These are phyloP conservation scores for Pristiophorus japonicus DNA, from an alignment of 2,113 vertebrate species.

Conservation along the genomic window DNA sequence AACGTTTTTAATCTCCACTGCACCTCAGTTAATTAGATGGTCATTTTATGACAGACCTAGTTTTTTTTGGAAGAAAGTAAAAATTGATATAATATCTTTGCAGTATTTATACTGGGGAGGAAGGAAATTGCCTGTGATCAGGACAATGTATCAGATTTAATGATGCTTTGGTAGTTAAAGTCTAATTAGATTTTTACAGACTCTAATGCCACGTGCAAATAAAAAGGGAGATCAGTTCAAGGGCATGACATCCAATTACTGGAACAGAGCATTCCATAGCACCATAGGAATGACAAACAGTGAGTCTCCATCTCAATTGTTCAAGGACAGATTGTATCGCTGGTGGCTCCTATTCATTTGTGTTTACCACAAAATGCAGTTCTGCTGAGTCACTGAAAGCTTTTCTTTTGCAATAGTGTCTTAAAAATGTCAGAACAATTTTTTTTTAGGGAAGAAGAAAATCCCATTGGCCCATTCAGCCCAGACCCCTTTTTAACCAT, in stretches of 20 bases:
- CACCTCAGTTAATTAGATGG: neutral
- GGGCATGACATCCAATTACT: conserved; percentile 24
- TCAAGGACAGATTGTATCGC: neutral
- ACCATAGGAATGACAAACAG: neutral
- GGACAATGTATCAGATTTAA: conserved; percentile 24
- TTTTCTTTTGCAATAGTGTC: neutral
- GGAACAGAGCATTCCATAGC: neutral
- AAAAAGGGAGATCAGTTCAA: conserved; percentile 19
- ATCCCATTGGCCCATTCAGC: neutral
- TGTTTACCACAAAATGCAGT: neutral
- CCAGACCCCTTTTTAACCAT: neutral
- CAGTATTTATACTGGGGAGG: neutral
- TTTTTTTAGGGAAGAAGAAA: neutral
- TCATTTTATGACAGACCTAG: neutral
- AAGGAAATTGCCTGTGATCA: neutral
- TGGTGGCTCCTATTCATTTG: neutral
- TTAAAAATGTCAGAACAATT: neutral
- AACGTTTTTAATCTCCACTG: neutral
- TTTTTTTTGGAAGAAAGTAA: neutral
- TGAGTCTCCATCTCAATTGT: neutral
- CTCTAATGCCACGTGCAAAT: neutral
- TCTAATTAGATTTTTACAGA: conserved; percentile 37
- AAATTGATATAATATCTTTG: neutral
- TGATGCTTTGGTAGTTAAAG: conserved; percentile 32
- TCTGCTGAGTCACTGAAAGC: neutral